Conservation (phyloP, 2,113 vertebrate species). For the Solenodon paradoxus region DNA sequence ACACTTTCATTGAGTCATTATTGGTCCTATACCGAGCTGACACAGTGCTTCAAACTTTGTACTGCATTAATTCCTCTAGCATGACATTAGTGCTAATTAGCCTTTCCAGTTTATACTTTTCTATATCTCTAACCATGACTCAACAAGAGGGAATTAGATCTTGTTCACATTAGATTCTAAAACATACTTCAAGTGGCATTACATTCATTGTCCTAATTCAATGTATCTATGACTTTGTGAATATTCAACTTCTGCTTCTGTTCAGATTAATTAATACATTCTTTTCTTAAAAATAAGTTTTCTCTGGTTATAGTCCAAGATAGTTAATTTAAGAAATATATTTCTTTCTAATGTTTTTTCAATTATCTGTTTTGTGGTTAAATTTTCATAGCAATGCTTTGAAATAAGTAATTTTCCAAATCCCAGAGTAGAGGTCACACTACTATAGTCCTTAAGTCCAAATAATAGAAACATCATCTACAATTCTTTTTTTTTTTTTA, state of each 20-base stretch:
- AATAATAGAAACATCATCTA: neutral
- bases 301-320: neutral
- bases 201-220: neutral
- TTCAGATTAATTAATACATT: neutral
- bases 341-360: neutral
- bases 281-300: neutral
- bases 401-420: neutral
- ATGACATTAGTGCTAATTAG: neutral
- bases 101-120: neutral
- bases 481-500: neutral
- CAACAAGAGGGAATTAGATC: neutral
- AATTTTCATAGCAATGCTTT: neutral
- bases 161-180: neutral
- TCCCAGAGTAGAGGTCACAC: fast-evolving
- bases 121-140: neutral
- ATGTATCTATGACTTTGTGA: neutral
- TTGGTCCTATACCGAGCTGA: neutral
- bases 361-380: neutral
- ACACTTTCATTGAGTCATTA: neutral
- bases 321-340: neutral
- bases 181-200: neutral
- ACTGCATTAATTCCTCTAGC: neutral
- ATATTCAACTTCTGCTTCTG: neutral
- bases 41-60: too few species aligned
- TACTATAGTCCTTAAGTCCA: neutral